phyloP scores from a whole-genome alignment of 2,888 invertebrate genomes.

The Limnephilus rhombicus region DNA sequence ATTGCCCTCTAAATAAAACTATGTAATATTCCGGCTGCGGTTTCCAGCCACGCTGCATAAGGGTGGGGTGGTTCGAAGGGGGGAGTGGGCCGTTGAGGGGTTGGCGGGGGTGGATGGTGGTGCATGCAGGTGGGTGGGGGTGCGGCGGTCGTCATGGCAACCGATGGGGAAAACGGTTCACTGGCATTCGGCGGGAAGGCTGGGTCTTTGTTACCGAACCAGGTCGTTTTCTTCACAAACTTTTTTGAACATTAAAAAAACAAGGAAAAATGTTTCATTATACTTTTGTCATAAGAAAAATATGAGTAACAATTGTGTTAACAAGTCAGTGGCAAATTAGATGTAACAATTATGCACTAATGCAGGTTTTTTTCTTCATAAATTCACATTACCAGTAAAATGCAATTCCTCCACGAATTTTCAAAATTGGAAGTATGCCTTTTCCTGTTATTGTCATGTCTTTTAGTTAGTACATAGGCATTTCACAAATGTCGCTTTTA shows the following conservation, averaged over 20 bases:
- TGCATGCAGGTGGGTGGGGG: conserved; percentile 58
- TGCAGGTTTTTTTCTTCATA: too few species aligned
- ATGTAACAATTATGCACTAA: too few species aligned
- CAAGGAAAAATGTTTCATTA: too few species aligned
- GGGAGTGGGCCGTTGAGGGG: background rate
- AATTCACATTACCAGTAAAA: too few species aligned
- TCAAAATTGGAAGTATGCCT: too few species aligned
- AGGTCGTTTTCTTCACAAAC: conserved; percentile 56
- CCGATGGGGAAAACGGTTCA: conserved; percentile 64
- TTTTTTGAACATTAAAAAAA: background rate
- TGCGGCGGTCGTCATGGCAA: conserved; percentile 65
- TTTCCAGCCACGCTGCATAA: conserved; percentile 34
- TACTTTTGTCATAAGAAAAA: too few species aligned
- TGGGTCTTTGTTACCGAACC: conserved; percentile 61
- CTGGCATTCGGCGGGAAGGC: conserved; percentile 60
- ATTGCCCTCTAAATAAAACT: background rate
- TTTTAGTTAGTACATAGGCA: too few species aligned
- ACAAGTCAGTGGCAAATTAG: too few species aligned
- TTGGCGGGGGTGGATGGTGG: background rate
- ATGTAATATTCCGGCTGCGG: conserved; percentile 7
- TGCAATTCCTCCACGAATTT: too few species aligned
- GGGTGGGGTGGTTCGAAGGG: background rate
- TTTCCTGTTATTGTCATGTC: too few species aligned
- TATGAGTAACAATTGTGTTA: too few species aligned
- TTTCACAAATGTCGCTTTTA: too few species aligned